phyloP scores from a whole-genome alignment of 2,113 vertebrate genomes.

The Festucalex cinctus region DNA sequence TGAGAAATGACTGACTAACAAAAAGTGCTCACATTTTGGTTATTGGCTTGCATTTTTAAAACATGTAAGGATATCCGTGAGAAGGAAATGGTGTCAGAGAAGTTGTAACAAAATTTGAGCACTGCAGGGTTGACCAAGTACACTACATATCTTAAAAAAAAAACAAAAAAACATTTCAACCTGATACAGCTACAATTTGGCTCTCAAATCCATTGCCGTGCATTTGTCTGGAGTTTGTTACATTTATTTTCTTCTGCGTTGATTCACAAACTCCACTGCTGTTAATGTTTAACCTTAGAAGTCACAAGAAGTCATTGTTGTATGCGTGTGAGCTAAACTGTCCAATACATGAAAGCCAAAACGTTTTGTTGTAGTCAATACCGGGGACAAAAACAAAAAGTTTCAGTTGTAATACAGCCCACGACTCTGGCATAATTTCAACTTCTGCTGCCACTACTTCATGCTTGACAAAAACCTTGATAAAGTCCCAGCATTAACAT shows the following conservation, averaged over 20 bases:
- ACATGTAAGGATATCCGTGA: neutral
- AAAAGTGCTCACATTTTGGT: neutral
- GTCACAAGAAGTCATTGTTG: neutral
- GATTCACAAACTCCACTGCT: neutral
- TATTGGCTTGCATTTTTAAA: neutral
- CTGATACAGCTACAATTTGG: neutral
- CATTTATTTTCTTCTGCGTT: neutral
- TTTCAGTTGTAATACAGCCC: neutral
- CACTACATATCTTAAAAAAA: neutral
- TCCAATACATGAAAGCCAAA: neutral
- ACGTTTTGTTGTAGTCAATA: neutral
- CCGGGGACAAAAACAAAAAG: neutral
- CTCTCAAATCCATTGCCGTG: neutral
- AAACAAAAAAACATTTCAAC: neutral
- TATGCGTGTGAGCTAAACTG: neutral
- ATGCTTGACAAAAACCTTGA: neutral
- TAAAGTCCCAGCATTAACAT: neutral
- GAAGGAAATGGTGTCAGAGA: neutral
- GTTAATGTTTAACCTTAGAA: neutral
- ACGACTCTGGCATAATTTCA: neutral
- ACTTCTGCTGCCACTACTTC: neutral
- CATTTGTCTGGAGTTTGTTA: neutral
- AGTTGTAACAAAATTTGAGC: neutral
- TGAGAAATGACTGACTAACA: neutral
- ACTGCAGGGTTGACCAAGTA: neutral